These are phyloP conservation scores for Megalonaias nervosa DNA, from an alignment of 1,140 invertebrate genomes.

Conservation along the genomic window DNA sequence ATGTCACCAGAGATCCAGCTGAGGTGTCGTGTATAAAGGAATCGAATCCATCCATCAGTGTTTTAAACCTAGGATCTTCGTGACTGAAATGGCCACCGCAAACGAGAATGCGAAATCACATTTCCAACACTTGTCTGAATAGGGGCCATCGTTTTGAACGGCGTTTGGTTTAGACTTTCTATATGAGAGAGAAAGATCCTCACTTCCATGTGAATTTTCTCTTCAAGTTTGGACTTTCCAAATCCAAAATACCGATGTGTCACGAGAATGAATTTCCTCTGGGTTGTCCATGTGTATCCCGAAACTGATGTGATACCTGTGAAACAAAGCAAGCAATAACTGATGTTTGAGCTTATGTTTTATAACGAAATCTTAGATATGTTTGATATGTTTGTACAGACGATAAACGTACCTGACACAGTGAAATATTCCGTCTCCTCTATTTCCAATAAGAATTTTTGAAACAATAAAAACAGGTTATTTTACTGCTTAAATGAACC, in stretches of 20 bases:
- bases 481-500: too few relatives aligned
- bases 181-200: background rate
- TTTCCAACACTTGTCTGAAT: conserved; percentile 16
- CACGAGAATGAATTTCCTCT: conserved; percentile 11
- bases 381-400: too few relatives aligned
- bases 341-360: too few relatives aligned
- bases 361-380: too few relatives aligned
- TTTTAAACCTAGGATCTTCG: conserved; percentile 5
- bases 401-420: too few relatives aligned
- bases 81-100: conserved; percentile 25
- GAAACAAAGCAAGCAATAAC: too few relatives aligned
- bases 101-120: conserved; percentile 12
- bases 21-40: too few relatives aligned
- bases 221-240: conserved; percentile 24
- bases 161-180: conserved; percentile 1
- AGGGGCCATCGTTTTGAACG: conserved; percentile 15
- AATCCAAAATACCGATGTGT: conserved; percentile 28
- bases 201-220: conserved; percentile 21
- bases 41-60: background rate
- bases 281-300: conserved; percentile 14
- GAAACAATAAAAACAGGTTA: too few relatives aligned
- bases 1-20: too few relatives aligned
- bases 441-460: too few relatives aligned
- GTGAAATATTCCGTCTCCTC: too few relatives aligned
- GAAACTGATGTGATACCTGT: conserved; percentile 13